Evolutionary conservation across 2,888 invertebrate genomes (phyloP).

Genomic region (Mimumesa dahlbomi): DNA sequence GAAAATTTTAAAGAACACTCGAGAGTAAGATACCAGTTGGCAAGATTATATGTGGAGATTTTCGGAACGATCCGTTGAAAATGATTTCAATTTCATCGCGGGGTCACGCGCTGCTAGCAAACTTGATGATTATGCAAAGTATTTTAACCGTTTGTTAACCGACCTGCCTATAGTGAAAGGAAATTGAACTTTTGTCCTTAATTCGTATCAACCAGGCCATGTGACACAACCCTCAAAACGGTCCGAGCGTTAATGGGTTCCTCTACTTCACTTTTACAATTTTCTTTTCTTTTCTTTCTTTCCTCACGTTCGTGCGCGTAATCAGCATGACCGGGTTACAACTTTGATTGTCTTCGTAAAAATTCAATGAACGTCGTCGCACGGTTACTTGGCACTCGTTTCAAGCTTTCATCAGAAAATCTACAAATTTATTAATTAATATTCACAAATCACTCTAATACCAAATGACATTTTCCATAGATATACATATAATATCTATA

Average conservation of each 20-base stretch:
- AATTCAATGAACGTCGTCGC: slow-evolving; percentile 17
- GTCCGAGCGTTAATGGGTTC: slow-evolving; percentile 18
- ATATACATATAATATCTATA: no score
- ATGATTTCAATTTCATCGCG: no score
- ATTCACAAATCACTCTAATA: neutral
- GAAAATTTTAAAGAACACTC: no score
- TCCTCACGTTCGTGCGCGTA: slow-evolving; percentile 16
- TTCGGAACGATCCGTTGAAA: no score
- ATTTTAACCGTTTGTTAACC: neutral
- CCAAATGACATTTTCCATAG: no score
- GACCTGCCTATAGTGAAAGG: neutral
- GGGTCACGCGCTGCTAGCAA: neutral
- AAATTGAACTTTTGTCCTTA: slow-evolving; percentile 17
- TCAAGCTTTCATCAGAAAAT: neutral
- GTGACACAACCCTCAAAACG: slow-evolving; percentile 29
- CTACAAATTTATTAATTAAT: neutral
- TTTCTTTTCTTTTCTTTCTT: slow-evolving; percentile 29
- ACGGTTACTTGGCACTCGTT: neutral
- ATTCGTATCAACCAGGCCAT: slow-evolving; percentile 13
- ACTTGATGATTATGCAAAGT: slow-evolving; percentile 1
- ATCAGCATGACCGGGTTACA: slow-evolving; percentile 37
- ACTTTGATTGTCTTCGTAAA: slow-evolving; percentile 22
- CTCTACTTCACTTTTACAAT: slow-evolving; percentile 20
- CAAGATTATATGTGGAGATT: no score
- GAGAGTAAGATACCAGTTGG: no score